These are phyloP conservation scores for Lasioglossum pauxillum DNA, from an alignment of 2,888 invertebrate species.

Conservation along the genomic window DNA sequence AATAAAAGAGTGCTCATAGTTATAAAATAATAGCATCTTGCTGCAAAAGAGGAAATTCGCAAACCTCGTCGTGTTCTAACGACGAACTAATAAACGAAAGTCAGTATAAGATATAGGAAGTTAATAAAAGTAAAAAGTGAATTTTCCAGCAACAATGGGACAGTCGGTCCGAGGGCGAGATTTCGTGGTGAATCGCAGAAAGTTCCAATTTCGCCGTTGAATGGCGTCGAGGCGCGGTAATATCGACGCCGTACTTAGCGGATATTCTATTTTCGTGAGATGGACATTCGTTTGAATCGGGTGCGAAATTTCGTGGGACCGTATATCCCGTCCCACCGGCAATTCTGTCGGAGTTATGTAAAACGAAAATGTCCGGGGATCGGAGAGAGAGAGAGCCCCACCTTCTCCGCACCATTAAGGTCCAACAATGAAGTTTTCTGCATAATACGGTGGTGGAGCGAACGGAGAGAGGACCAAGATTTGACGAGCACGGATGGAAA, in stretches of 20 bases:
- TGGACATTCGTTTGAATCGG: constrained; percentile 37
- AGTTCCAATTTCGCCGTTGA: not conserved
- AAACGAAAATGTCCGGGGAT: constrained; percentile 66
- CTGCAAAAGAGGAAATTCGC: too few relatives aligned
- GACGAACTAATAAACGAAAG: too few relatives aligned
- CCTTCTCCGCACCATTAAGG: constrained; percentile 70
- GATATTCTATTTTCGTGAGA: constrained; percentile 39
- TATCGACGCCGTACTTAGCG: not conserved
- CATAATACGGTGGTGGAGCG: constrained; percentile 71
- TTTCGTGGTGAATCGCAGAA: not conserved
- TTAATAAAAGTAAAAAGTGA: not conserved
- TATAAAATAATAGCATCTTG: too few relatives aligned
- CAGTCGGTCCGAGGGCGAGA: not conserved
- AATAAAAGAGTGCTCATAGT: too few relatives aligned
- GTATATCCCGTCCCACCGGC: constrained; percentile 23
- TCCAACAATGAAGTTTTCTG: constrained; percentile 77
- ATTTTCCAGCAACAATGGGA: not conserved
- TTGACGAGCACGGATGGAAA: constrained; percentile 59
- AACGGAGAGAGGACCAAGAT: constrained; percentile 60
- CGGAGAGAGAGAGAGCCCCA: constrained; percentile 27
- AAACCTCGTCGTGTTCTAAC: too few relatives aligned
- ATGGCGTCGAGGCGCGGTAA: not conserved
- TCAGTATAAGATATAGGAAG: not conserved
- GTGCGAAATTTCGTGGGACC: constrained; percentile 55
- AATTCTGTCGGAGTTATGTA: constrained; percentile 65